Percentiles rank a stretch among this genome's conserved stretches.
Conservation (phyloP, 2,888 invertebrate genomes). For the Polyploca ridens region DNA sequence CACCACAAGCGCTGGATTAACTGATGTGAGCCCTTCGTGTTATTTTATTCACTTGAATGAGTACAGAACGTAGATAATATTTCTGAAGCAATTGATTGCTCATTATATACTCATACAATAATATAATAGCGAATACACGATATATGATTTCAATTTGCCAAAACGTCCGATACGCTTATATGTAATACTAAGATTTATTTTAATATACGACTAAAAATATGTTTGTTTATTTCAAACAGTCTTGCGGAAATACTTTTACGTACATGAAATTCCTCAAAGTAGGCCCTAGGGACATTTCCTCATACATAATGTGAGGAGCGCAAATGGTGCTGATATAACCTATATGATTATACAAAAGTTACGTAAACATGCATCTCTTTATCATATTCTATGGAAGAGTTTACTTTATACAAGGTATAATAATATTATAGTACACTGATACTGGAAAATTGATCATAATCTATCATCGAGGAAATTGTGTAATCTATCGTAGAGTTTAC, state of each 20-base stretch:
- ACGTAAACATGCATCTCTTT: slow-evolving; percentile 1
- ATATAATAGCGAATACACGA: too few species aligned
- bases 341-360: neutral
- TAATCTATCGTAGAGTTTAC: too few species aligned
- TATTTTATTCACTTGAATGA: neutral
- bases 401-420: neutral
- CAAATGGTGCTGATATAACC: slow-evolving; percentile 2
- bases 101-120: neutral
- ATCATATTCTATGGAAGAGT: neutral
- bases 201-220: neutral
- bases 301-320: neutral
- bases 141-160: too few species aligned
- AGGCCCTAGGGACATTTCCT: neutral
- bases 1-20: slow-evolving; percentile 34
- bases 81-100: neutral
- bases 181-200: neutral
- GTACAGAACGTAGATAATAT: neutral
- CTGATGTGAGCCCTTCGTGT: slow-evolving; percentile 14
- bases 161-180: too few species aligned
- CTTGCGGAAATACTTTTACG: neutral
- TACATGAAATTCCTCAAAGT: neutral
- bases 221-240: neutral
- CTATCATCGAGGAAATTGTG: too few species aligned
- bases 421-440: neutral
- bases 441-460: too few species aligned